These are phyloP conservation scores for Antheraea yamamai DNA, from an alignment of 2,888 invertebrate species.

Conservation along the genomic window DNA sequence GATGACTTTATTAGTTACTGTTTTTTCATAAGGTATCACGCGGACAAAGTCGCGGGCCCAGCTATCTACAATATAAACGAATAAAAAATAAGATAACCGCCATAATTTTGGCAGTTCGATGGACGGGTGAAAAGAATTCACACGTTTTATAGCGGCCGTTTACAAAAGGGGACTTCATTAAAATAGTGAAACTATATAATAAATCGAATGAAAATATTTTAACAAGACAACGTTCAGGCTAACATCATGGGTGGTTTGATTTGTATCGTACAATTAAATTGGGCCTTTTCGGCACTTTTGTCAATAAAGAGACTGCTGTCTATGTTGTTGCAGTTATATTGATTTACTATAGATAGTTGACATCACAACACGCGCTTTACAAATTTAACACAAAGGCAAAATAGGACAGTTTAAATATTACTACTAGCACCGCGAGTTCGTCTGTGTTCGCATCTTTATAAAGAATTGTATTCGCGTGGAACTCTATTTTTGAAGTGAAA, in stretches of 20 bases:
- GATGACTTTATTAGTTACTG: too few species aligned
- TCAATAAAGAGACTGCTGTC: neutral
- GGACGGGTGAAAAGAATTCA: slow-evolving; percentile 9
- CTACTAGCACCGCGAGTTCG: too few species aligned
- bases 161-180: slow-evolving; percentile 48
- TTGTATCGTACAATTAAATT: slow-evolving; percentile 17
- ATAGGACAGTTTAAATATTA: neutral
- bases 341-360: neutral
- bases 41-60: too few species aligned
- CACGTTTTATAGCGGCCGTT: slow-evolving; percentile 3
- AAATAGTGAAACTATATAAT: slow-evolving; percentile 54
- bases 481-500: too few species aligned
- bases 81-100: neutral
- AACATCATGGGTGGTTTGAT: slow-evolving; percentile 14
- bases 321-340: neutral
- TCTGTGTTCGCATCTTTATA: too few species aligned
- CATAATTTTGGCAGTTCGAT: slow-evolving; percentile 9
- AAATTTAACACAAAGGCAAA: neutral
- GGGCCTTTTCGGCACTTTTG: neutral
- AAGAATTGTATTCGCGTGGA: too few species aligned
- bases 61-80: neutral
- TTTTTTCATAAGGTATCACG: too few species aligned
- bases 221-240: slow-evolving; percentile 46
- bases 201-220: slow-evolving; percentile 64
- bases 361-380: neutral